A percentile compares a stretch with the other conserved stretches of the same genome.
Conservation (phyloP, 2,113 vertebrate genomes). For the Corythoichthys intestinalis region DNA sequence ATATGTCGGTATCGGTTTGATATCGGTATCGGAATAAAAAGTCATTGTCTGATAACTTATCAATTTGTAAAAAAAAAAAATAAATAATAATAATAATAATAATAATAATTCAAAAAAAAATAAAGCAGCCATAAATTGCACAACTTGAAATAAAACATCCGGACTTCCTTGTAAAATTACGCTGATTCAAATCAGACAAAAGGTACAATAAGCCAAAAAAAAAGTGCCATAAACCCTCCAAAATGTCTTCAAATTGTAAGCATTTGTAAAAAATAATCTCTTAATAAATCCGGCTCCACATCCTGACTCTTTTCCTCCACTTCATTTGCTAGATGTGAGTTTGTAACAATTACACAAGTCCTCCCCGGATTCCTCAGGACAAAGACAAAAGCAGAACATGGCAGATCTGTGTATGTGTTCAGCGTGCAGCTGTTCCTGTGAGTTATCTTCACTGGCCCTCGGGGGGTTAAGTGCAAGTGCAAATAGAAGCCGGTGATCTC, state of each 20-base stretch:
- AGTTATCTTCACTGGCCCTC: background rate
- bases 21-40: too few species aligned
- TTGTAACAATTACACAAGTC: background rate
- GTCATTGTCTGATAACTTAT: too few species aligned
- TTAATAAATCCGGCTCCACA: background rate
- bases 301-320: background rate
- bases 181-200: too few species aligned
- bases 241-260: background rate
- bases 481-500: conserved; percentile 6
- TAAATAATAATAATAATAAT: too few species aligned
- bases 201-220: background rate
- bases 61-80: too few species aligned
- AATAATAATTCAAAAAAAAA: too few species aligned
- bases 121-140: too few species aligned
- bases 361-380: background rate
- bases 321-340: background rate
- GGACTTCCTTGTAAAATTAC: too few species aligned
- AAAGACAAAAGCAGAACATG: background rate
- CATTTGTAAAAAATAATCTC: background rate
- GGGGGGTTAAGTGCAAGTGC: conserved; percentile 5
- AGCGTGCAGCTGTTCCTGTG: background rate
- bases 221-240: background rate
- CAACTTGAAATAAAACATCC: too few species aligned
- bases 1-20: too few species aligned
- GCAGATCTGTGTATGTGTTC: background rate